A percentile compares a stretch with the other conserved stretches of the same genome.
Evolutionary conservation across 1,140 invertebrate genomes (phyloP).

Genomic region (Phymorhynchus buccinoides): DNA sequence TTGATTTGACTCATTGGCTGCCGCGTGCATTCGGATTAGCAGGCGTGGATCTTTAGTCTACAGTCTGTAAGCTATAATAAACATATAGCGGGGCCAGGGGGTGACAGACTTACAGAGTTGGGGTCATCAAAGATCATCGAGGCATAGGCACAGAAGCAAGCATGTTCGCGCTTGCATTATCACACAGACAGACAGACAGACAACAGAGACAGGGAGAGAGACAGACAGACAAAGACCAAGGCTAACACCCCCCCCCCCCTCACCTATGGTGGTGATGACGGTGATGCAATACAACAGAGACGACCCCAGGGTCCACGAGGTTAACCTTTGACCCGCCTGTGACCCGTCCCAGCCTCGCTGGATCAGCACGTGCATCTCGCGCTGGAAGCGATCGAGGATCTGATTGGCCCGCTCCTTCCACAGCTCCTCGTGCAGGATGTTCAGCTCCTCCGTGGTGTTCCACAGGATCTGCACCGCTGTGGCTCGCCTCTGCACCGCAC

Average conservation of each 20-base stretch:
- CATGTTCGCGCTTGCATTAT: no score
- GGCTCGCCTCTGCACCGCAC: not conserved
- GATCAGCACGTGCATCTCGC: not conserved
- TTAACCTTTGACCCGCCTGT: not conserved
- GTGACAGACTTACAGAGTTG: no score
- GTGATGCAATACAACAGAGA: conserved; percentile 6
- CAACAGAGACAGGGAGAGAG: no score
- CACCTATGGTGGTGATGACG: conserved; percentile 23
- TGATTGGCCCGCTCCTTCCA: not conserved
- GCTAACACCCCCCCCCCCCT: not conserved
- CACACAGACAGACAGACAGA: no score
- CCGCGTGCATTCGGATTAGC: no score
- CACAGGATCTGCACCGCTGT: not conserved
- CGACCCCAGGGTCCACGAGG: not conserved
- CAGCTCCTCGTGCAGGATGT: not conserved
- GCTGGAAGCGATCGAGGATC: not conserved
- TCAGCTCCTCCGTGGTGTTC: conserved; percentile 5
- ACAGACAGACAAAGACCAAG: no score
- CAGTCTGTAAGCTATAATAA: no score
- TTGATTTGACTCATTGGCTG: no score
- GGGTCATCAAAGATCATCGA: no score
- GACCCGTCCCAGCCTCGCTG: not conserved
- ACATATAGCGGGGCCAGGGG: no score
- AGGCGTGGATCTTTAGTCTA: no score
- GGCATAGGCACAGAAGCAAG: no score